Evolutionary conservation across 2,888 invertebrate species (phyloP).

Genomic region (Protodeltote pygarga): DNA sequence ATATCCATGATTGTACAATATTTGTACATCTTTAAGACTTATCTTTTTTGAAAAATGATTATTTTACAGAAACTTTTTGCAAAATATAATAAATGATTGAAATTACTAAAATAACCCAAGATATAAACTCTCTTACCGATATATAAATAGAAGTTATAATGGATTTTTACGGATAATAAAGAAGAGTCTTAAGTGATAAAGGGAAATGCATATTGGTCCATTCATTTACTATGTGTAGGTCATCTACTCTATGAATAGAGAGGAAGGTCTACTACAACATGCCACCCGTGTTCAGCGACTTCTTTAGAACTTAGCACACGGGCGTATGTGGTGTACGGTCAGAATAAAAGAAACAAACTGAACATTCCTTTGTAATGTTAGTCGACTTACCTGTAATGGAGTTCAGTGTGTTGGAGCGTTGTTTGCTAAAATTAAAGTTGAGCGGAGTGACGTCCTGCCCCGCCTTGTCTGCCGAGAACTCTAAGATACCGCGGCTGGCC

Average conservation of each 20-base stretch:
- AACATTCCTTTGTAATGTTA: slow-evolving; percentile 48
- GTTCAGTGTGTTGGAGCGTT: slow-evolving; percentile 90
- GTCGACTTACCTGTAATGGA: slow-evolving; percentile 89
- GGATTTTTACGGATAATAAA: slow-evolving; percentile 45
- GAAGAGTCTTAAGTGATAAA: slow-evolving; percentile 59
- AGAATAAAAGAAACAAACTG: slow-evolving; percentile 48
- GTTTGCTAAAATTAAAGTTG: slow-evolving; percentile 92
- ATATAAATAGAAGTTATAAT: slow-evolving; percentile 38
- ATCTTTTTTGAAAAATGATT: too few species aligned
- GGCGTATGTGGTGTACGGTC: slow-evolving; percentile 50
- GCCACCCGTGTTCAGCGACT: slow-evolving; percentile 49
- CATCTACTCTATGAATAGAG: slow-evolving; percentile 69
- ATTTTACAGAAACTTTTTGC: too few species aligned
- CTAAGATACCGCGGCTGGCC: slow-evolving; percentile 91
- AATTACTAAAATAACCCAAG: slow-evolving; percentile 37
- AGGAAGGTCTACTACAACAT: slow-evolving; percentile 59
- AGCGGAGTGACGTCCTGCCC: slow-evolving; percentile 95
- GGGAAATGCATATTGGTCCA: slow-evolving; percentile 71
- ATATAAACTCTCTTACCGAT: slow-evolving; percentile 25
- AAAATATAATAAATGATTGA: slow-evolving; percentile 36
- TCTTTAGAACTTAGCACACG: slow-evolving; percentile 39
- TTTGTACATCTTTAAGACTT: too few species aligned
- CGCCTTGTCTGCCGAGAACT: slow-evolving; percentile 95
- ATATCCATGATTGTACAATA: neutral
- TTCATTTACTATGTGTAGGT: slow-evolving; percentile 73